These are phyloP conservation scores for Apistogramma diplotaenia DNA, from an alignment of 2,113 vertebrate genomes.

Conservation along the genomic window DNA sequence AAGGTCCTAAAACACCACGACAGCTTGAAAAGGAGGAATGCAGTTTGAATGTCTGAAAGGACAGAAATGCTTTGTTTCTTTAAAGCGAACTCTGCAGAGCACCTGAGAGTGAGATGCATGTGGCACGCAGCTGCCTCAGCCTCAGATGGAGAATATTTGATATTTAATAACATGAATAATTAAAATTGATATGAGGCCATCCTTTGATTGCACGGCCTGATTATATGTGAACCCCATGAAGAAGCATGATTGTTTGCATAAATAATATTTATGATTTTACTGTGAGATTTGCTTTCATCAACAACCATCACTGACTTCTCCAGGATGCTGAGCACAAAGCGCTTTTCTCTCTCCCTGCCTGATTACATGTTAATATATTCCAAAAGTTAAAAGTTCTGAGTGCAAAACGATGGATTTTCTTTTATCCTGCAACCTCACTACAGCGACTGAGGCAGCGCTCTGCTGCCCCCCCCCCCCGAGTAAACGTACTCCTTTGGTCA, in stretches of 20 bases:
- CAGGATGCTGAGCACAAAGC: background rate
- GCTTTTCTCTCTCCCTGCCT: background rate
- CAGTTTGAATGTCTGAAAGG: background rate
- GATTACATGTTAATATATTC: constrained; percentile 1
- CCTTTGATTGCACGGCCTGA: background rate
- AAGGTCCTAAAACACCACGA: background rate
- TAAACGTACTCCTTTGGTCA: constrained; percentile 28
- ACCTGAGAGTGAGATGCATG: background rate
- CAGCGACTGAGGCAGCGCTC: background rate
- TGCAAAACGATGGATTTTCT: background rate
- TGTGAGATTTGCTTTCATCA: background rate
- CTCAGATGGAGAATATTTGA: background rate
- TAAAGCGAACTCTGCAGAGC: background rate
- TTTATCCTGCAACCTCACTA: background rate
- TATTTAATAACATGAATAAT: background rate
- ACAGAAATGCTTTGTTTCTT: background rate
- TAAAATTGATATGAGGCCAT: background rate
- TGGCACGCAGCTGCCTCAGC: background rate
- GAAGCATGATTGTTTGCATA: background rate
- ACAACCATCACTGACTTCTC: background rate
- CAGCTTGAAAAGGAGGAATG: background rate
- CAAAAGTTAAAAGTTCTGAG: background rate
- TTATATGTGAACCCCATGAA: background rate
- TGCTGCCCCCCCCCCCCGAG: background rate
- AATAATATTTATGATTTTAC: background rate